Evolutionary conservation across 1,140 invertebrate species (phyloP).

Genomic region (Eubasilissa regina): DNA sequence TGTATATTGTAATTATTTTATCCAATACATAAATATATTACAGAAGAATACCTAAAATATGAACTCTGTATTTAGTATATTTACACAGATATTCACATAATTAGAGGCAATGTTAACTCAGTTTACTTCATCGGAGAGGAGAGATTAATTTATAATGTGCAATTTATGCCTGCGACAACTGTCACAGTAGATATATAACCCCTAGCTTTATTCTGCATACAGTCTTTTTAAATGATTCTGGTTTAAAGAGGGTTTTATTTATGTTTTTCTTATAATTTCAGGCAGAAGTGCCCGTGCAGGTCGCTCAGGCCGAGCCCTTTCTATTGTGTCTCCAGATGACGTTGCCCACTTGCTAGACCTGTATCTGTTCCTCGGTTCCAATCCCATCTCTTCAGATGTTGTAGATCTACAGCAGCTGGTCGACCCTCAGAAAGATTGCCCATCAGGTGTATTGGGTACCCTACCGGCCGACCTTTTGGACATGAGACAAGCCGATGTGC

Average conservation of each 20-base stretch:
- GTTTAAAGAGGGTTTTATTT: too few relatives aligned
- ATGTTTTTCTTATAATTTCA: slow-evolving; percentile 62
- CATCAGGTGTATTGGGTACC: slow-evolving; percentile 79
- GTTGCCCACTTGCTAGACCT: slow-evolving; percentile 93
- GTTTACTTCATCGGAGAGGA: too few relatives aligned
- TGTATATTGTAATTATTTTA: too few relatives aligned
- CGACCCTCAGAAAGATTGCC: slow-evolving; percentile 62
- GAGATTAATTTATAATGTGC: too few relatives aligned
- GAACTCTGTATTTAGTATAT: too few relatives aligned
- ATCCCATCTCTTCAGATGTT: slow-evolving; percentile 73
- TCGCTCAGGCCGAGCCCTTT: slow-evolving; percentile 90
- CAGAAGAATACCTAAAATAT: too few relatives aligned
- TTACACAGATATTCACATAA: too few relatives aligned
- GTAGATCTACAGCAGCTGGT: slow-evolving; percentile 67
- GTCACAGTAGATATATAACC: too few relatives aligned
- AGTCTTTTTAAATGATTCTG: background rate
- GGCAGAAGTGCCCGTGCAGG: slow-evolving; percentile 97
- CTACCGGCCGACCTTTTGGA: slow-evolving; percentile 89
- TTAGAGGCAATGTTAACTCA: too few relatives aligned
- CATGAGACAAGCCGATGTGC: slow-evolving; percentile 86
- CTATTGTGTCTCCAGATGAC: slow-evolving; percentile 92
- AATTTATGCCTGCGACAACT: too few relatives aligned
- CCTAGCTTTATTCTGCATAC: background rate
- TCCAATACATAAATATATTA: too few relatives aligned
- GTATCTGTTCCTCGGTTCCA: slow-evolving; percentile 91